Percentiles rank a stretch among this genome's conserved stretches.
These are phyloP conservation scores for Erynnis tages DNA, from an alignment of 2,888 invertebrate genomes.

Conservation along the genomic window DNA sequence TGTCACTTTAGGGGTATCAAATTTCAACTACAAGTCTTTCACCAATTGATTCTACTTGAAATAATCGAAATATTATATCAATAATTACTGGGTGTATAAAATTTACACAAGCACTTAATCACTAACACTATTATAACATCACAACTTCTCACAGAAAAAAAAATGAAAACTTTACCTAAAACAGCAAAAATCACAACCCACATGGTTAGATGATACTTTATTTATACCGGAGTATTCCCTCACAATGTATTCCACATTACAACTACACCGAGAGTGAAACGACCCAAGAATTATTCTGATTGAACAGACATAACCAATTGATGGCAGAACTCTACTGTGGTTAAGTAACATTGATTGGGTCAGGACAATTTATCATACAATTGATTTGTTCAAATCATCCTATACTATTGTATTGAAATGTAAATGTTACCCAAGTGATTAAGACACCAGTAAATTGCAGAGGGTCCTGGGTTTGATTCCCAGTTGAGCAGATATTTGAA, in stretches of 20 bases:
- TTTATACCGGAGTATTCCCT: background rate
- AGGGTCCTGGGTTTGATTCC: too few relatives aligned
- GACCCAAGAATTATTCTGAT: conserved; percentile 16
- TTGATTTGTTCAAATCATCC: conserved; percentile 5
- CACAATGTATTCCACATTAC: background rate
- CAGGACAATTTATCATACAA: conserved; percentile 1
- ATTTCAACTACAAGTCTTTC: too few relatives aligned
- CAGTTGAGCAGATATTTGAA: too few relatives aligned
- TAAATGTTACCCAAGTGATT: too few relatives aligned
- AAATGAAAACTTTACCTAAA: conserved; percentile 3
- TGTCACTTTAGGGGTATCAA: too few relatives aligned
- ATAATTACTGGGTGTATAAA: too few relatives aligned
- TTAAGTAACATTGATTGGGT: conserved; percentile 20
- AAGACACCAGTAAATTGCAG: too few relatives aligned
- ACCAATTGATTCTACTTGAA: too few relatives aligned
- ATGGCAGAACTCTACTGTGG: conserved; percentile 9
- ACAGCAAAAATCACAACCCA: conserved; percentile 18
- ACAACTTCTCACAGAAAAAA: background rate
- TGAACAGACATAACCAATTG: conserved; percentile 16
- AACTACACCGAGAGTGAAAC: conserved; percentile 16
- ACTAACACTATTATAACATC: too few relatives aligned
- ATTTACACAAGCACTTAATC: too few relatives aligned
- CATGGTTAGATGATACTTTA: background rate
- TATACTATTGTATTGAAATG: too few relatives aligned
- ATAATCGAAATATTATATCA: too few relatives aligned